Conservation (phyloP, 2,113 vertebrate species). For the Callocephalon fimbriatum region DNA sequence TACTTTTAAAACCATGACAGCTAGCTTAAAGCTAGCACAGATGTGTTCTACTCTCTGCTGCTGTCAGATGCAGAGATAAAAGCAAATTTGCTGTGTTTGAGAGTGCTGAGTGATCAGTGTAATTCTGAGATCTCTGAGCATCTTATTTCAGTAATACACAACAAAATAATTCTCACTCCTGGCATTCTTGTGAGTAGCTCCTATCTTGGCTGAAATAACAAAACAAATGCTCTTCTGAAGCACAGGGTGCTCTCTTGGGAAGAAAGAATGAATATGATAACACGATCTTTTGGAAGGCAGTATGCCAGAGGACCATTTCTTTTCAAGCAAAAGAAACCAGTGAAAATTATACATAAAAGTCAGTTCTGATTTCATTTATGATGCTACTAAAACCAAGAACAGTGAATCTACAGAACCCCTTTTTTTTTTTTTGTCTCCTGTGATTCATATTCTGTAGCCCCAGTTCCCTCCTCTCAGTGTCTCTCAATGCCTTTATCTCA, state of each 20-base stretch:
- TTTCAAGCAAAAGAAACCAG: neutral
- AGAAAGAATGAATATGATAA: neutral
- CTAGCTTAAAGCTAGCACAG: neutral
- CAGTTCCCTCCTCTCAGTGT: neutral
- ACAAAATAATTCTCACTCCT: neutral
- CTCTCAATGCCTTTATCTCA: neutral
- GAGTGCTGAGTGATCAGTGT: neutral
- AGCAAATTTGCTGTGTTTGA: neutral
- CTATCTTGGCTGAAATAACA: neutral
- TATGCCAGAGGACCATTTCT: neutral
- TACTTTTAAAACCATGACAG: neutral
- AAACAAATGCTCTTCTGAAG: neutral
- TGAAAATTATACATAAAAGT: neutral
- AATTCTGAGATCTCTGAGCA: neutral
- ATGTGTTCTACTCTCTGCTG: neutral
- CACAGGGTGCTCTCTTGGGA: neutral
- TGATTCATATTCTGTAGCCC: neutral
- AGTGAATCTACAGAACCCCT: neutral
- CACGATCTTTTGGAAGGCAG: neutral
- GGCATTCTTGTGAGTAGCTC: neutral
- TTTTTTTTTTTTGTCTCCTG: neutral
- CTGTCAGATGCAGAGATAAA: neutral
- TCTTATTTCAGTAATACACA: neutral
- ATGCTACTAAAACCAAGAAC: neutral
- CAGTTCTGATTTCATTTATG: neutral